Percentiles rank a stretch among this genome's conserved stretches.
These are phyloP conservation scores for Papilio xuthus DNA, from an alignment of 1,140 invertebrate species.

Conservation along the genomic window DNA sequence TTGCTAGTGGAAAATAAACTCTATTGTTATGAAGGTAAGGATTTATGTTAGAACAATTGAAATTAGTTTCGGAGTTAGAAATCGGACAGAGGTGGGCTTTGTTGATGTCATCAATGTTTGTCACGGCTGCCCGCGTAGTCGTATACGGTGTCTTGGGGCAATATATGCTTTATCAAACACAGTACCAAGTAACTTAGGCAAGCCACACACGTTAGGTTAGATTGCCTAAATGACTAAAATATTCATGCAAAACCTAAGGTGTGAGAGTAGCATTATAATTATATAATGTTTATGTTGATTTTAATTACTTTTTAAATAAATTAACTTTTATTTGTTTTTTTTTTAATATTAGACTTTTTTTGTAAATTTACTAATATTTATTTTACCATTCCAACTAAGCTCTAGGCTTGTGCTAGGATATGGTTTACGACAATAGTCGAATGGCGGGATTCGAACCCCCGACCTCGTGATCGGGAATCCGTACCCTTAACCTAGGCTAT, in stretches of 20 bases:
- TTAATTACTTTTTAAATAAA: too few species aligned
- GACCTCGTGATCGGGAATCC: too few species aligned
- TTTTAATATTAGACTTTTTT: too few species aligned
- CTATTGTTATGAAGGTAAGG: neutral
- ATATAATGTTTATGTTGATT: too few species aligned
- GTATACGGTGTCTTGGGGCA: slow-evolving; percentile 6
- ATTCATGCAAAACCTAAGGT: neutral
- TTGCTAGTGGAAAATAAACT: neutral
- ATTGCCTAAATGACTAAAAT: neutral
- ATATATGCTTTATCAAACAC: slow-evolving; percentile 16
- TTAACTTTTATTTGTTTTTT: too few species aligned
- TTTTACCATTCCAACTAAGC: too few species aligned
- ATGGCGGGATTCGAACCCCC: too few species aligned
- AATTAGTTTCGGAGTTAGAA: slow-evolving; percentile 8
- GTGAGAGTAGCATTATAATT: neutral
- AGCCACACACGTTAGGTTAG: neutral
- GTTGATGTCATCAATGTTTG: slow-evolving; percentile 33
- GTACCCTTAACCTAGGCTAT: too few species aligned
- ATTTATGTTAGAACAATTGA: neutral
- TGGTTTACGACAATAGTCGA: too few species aligned
- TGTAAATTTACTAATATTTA: too few species aligned
- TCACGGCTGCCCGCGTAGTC: neutral
- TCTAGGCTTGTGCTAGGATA: too few species aligned
- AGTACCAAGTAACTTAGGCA: neutral
- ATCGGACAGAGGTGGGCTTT: slow-evolving; percentile 34